These are phyloP conservation scores for Plotosus lineatus DNA, from an alignment of 2,113 vertebrate species.

Conservation along the genomic window DNA sequence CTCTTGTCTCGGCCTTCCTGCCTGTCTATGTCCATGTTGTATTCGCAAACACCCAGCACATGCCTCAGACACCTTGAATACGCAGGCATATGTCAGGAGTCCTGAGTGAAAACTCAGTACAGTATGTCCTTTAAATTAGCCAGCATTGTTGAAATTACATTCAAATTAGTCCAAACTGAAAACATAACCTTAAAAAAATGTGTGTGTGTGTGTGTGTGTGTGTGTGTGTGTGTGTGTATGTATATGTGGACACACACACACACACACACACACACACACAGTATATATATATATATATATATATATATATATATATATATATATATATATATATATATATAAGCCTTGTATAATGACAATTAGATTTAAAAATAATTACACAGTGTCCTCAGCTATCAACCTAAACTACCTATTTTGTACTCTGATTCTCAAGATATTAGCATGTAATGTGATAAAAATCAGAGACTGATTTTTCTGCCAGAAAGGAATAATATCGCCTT, in stretches of 20 bases:
- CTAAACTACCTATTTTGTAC: background rate
- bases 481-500: background rate
- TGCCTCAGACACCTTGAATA: constrained; percentile 59
- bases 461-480: constrained; percentile 10
- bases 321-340: too few species aligned
- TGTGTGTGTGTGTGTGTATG: too few species aligned
- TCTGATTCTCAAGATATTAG: constrained; percentile 14
- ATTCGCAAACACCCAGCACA: constrained; percentile 62
- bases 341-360: too few species aligned
- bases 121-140: background rate
- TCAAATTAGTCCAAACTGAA: background rate
- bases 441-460: constrained; percentile 24
- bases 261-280: too few species aligned
- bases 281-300: too few species aligned
- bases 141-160: background rate
- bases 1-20: constrained; percentile 62
- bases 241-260: too few species aligned
- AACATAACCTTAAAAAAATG: background rate
- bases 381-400: background rate
- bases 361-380: background rate
- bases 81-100: constrained; percentile 34
- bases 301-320: too few species aligned
- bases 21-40: constrained; percentile 66
- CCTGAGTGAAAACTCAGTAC: background rate
- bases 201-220: too few species aligned